Percentiles rank a stretch among this genome's conserved stretches.
Evolutionary conservation across 2,888 invertebrate species (phyloP).

Genomic region (Drosophila quinaria): DNA sequence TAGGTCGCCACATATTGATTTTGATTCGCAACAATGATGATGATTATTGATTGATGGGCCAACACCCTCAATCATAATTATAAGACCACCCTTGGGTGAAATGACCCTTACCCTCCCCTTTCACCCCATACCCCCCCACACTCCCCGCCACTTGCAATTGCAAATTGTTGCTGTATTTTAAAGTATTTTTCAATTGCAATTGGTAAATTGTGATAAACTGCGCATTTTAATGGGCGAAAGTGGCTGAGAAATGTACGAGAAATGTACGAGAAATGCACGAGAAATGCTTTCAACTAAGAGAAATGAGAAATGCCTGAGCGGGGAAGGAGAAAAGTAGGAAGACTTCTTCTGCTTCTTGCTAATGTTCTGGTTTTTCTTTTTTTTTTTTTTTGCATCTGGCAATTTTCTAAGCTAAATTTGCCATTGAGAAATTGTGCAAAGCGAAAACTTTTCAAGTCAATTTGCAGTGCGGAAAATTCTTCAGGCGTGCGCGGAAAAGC

Average conservation of each 20-base stretch:
- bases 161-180: neutral
- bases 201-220: conserved; percentile 40
- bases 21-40: neutral
- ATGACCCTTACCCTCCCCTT: neutral
- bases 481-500: conserved; percentile 27
- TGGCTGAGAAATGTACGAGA: conserved; percentile 11
- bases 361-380: conserved; percentile 16
- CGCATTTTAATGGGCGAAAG: conserved; percentile 27
- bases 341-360: neutral
- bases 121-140: neutral
- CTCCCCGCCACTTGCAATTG: neutral
- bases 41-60: neutral
- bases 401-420: conserved; percentile 67
- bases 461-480: conserved; percentile 63
- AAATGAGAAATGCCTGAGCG: conserved; percentile 4
- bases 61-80: conserved; percentile 13
- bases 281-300: conserved; percentile 14
- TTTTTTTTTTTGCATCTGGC: conserved; percentile 30
- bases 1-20: conserved; percentile 15
- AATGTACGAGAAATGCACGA: conserved; percentile 10
- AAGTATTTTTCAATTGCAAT: conserved; percentile 8
- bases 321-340: too few relatives aligned
- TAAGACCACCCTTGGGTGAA: neutral
- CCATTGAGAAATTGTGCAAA: conserved; percentile 53
- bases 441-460: conserved; percentile 62